Percentiles rank a stretch among this genome's conserved stretches.
Evolutionary conservation across 2,113 vertebrate genomes (phyloP).

Genomic region (Enhydra lutris): DNA sequence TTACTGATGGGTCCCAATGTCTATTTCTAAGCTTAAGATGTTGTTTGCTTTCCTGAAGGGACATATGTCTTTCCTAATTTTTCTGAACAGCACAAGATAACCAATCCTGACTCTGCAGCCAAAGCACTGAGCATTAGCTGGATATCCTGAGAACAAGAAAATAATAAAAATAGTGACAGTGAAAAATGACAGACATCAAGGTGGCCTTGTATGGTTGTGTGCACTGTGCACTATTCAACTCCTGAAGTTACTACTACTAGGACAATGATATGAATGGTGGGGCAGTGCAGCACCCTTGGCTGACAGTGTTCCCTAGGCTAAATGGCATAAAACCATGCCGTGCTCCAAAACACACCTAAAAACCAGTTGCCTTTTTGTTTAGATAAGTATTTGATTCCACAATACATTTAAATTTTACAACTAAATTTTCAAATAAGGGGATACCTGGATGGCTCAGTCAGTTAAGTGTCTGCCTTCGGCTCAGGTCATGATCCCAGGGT

Average conservation of each 20-base stretch:
- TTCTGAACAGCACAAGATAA: neutral
- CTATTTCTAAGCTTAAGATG: neutral
- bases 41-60: neutral
- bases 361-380: neutral
- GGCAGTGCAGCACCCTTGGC: neutral
- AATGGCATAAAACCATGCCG: neutral
- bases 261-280: neutral
- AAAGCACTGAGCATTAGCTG: neutral
- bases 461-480: too few species aligned
- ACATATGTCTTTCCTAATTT: neutral
- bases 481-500: too few species aligned
- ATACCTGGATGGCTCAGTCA: too few species aligned
- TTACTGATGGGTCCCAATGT: neutral
- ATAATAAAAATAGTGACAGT: neutral
- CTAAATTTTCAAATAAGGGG: neutral
- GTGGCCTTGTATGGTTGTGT: rapidly evolving
- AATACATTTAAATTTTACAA: conserved; percentile 1
- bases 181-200: neutral
- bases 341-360: neutral
- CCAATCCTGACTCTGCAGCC: neutral
- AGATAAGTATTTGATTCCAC: neutral
- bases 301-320: neutral
- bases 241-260: neutral
- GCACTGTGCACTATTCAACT: neutral
- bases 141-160: neutral